Percentiles rank a stretch among this genome's conserved stretches.
Evolutionary conservation across 2,888 invertebrate species (phyloP).

Genomic region (Andrena praecox): DNA sequence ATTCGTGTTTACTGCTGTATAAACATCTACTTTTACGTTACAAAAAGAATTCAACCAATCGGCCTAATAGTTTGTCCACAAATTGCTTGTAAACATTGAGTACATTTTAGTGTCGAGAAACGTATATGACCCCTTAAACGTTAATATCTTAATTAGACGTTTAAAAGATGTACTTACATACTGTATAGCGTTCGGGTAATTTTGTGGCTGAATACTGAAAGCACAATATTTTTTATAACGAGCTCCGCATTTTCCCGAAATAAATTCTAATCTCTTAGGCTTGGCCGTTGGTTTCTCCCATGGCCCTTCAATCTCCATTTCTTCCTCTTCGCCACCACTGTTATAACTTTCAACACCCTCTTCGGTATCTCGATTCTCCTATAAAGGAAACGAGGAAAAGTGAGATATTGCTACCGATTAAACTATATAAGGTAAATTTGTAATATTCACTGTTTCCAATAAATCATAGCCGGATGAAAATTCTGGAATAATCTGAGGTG

Average conservation of each 20-base stretch:
- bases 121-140: no score
- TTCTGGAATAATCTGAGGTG: slow-evolving; percentile 48
- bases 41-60: no score
- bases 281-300: slow-evolving; percentile 10
- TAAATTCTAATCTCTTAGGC: slow-evolving; percentile 35
- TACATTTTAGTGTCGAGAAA: no score
- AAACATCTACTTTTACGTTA: no score
- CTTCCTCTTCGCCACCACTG: slow-evolving; percentile 25
- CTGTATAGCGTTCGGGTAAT: slow-evolving; percentile 95
- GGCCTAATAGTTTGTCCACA: no score
- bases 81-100: no score
- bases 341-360: slow-evolving; percentile 1
- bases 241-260: slow-evolving; percentile 89
- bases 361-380: slow-evolving; percentile 13
- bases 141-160: slow-evolving; percentile 22
- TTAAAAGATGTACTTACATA: slow-evolving; percentile 87
- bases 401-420: neutral
- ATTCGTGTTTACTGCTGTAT: no score
- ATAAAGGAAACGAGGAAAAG: neutral
- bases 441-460: slow-evolving; percentile 33
- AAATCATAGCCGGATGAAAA: slow-evolving; percentile 22
- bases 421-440: neutral
- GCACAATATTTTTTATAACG: slow-evolving; percentile 91
- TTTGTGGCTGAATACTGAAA: slow-evolving; percentile 95
- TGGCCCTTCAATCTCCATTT: slow-evolving; percentile 1